Evolutionary conservation across 2,113 vertebrate genomes (phyloP), one percentile per base, ranked within the genome.

Genomic region (Notothenia coriiceps): DNA sequence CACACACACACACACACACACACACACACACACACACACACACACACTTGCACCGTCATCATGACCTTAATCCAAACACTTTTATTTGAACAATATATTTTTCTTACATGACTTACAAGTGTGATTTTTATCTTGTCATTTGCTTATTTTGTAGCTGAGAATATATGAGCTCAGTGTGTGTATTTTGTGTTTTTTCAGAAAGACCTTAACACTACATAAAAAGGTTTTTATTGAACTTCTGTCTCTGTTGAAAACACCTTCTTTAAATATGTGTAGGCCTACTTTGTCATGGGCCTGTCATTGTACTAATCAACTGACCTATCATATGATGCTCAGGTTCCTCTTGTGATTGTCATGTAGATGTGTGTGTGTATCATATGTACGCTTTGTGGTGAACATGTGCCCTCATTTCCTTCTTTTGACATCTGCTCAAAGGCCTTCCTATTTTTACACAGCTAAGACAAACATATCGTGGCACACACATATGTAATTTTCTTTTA

Each of bases 341-440:
- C 84, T 86, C 85, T 83, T 89, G 74, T 91, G 86, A 90, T 72
- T 15, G 74, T 75, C 68, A 67, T 59, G 40, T 50, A 50, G 13
- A 12, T 55, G 44, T 60, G 65, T 25, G 35, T 40, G 35, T 40
- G 35, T 56, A 51, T 57, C 25, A 3, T 43, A 14, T 1, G 18
- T 12, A 22, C 18, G 11, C 25, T 20, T 4, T 46, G 74, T 68
- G 22, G 65, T 63, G n/a, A 79, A 51, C 74, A 74, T 35, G 33
- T 54, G 62, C 13, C 1, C 2, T 61, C 12, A n/a, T 83, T 85
- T 88, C 81, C 85, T 73, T 40, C 9, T 62, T 70, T 17, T 61
- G 44, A 51, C 54, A 6, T 69, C 25, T 71, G 56, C 33, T 60
- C 25, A 49, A 2, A 10, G n/a, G 8, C 64, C 55, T 25, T 70